These are phyloP conservation scores for Venustaconcha ellipsiformis DNA, from an alignment of 1,140 invertebrate species.

Conservation along the genomic window DNA sequence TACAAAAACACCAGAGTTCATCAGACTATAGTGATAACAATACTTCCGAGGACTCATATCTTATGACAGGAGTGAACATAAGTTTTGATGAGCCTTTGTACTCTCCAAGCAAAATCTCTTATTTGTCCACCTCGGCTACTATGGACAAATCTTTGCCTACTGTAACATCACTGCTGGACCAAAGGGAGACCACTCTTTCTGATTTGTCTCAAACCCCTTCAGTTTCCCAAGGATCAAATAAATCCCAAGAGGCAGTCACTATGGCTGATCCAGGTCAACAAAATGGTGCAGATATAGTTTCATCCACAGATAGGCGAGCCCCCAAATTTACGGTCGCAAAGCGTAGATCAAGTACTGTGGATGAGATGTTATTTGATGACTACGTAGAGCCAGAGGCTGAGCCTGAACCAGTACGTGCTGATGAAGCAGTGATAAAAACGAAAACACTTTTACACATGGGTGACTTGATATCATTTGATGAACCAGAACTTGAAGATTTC, in stretches of 20 bases:
- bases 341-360: constrained; percentile 61
- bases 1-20: constrained; percentile 18
- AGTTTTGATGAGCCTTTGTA: constrained; percentile 64
- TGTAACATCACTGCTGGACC: too few relatives aligned
- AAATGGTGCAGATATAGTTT: too few relatives aligned
- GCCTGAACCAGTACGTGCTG: constrained; percentile 24
- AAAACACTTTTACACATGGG: constrained; percentile 47
- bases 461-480: constrained; percentile 64
- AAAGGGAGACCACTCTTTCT: too few relatives aligned
- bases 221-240: too few relatives aligned
- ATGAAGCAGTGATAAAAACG: constrained; percentile 15
- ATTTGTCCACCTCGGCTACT: neutral
- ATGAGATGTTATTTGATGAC: constrained; percentile 66
- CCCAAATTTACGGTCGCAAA: constrained; percentile 50
- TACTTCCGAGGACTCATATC: constrained; percentile 39
- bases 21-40: constrained; percentile 38
- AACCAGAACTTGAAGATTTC: constrained; percentile 34
- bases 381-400: constrained; percentile 49
- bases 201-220: too few relatives aligned
- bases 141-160: too few relatives aligned
- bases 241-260: too few relatives aligned
- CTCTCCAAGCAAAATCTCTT: constrained; percentile 30
- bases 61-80: constrained; percentile 50
- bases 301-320: constrained; percentile 13
- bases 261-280: too few relatives aligned